Evolutionary conservation across 2,113 vertebrate species (phyloP).

Genomic region (Odocoileus virginianus): DNA sequence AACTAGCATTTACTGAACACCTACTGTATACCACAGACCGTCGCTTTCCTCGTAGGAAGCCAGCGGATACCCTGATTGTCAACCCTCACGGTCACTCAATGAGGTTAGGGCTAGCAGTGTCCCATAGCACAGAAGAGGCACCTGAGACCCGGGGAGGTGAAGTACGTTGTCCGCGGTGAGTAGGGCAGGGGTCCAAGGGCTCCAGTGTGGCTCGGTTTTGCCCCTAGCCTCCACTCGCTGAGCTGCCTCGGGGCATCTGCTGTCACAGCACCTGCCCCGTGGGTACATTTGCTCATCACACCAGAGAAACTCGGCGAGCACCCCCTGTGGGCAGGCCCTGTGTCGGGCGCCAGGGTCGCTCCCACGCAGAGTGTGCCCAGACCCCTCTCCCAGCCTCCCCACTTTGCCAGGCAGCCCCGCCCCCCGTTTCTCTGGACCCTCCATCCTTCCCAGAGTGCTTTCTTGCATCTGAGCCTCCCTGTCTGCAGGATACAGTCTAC

Average conservation of each 20-base stretch:
- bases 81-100: fast-evolving
- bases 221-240: too few relatives aligned
- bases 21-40: fast-evolving
- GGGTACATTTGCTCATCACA: fast-evolving
- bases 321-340: neutral
- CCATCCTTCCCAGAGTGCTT: neutral
- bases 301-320: fast-evolving
- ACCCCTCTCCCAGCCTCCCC: neutral
- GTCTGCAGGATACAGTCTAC: neutral
- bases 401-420: neutral
- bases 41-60: neutral
- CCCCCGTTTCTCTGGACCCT: neutral
- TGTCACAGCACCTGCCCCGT: fast-evolving
- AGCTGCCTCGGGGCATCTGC: fast-evolving
- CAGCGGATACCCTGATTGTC: too few relatives aligned
- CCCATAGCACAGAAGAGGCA: neutral
- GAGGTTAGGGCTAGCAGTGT: fast-evolving
- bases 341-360: neutral
- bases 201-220: neutral
- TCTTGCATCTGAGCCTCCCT: neutral
- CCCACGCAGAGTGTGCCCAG: neutral
- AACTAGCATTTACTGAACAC: neutral
- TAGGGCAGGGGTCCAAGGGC: neutral
- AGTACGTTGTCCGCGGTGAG: neutral
- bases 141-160: neutral